Evolutionary conservation across 2,113 vertebrate genomes (phyloP).

Genomic region (Semicossyphus pulcher): DNA sequence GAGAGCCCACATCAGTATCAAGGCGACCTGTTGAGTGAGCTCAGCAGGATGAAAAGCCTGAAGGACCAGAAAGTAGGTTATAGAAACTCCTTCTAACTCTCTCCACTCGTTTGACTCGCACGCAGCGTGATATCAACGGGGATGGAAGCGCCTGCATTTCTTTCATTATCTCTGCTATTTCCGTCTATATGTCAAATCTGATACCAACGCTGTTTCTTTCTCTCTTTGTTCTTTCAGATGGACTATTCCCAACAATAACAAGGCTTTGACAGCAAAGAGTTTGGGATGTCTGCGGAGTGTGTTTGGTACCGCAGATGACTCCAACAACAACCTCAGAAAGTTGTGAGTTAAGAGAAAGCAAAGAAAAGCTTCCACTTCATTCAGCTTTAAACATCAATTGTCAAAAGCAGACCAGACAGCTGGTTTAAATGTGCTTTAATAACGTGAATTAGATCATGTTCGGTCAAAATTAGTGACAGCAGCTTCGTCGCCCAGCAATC

Average conservation of each 20-base stretch:
- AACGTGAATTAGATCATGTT: not conserved
- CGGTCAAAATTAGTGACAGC: not conserved
- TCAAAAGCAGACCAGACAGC: conserved; percentile 5
- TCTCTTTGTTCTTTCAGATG: conserved; percentile 18
- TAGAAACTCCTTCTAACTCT: not conserved
- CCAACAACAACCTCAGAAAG: conserved; percentile 9
- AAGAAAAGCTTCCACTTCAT: not conserved
- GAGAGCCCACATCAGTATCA: conserved; percentile 10
- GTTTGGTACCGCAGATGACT: conserved; percentile 1
- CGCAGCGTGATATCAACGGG: conserved; percentile 2
- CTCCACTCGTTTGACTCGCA: not conserved
- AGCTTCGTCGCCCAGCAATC: not conserved
- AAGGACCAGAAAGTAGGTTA: conserved; percentile 44
- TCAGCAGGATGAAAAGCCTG: conserved; percentile 20
- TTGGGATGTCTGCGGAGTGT: not conserved
- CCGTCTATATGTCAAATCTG: conserved; percentile 24
- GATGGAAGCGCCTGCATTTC: not conserved
- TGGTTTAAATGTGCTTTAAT: conserved; percentile 6
- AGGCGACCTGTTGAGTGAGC: not conserved
- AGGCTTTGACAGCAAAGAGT: not conserved
- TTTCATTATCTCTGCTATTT: conserved; percentile 25
- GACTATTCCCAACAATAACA: conserved; percentile 17
- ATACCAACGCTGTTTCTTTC: conserved; percentile 3
- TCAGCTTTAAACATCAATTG: not conserved
- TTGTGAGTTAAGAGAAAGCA: not conserved